phyloP scores from a whole-genome alignment of 2,797 vertebrate genomes.

The Acestrorhynchus altus region DNA sequence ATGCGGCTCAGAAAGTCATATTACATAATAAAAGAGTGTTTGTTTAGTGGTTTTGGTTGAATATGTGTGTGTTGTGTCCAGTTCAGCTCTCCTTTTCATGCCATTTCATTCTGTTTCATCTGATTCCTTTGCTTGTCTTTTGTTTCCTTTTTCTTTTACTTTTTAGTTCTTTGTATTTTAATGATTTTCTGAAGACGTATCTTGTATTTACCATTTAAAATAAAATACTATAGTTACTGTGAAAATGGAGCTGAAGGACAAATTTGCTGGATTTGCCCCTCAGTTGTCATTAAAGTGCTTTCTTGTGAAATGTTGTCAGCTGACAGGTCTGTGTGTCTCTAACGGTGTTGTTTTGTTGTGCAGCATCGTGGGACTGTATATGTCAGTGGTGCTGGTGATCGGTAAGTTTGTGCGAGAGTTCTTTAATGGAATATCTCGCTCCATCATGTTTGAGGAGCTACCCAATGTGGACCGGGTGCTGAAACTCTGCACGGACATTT shows the following conservation, averaged over 20 bases:
- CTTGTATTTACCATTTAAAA: no score
- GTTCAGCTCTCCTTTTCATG: no score
- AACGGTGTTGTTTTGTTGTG: not conserved
- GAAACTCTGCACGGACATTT: slow-evolving; percentile 82
- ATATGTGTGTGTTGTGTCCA: no score
- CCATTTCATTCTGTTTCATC: no score
- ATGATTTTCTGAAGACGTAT: no score
- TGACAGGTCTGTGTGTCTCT: not conserved
- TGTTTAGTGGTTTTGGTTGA: no score
- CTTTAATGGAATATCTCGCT: slow-evolving; percentile 81
- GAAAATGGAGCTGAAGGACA: no score
- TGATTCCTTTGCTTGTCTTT: not conserved
- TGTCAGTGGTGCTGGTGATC: slow-evolving; percentile 80
- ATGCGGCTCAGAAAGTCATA: no score
- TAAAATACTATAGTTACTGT: no score
- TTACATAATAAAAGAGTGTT: no score
- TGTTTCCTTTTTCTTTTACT: not conserved
- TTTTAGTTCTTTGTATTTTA: no score
- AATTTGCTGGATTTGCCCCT: no score
- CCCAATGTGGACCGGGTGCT: slow-evolving; percentile 79
- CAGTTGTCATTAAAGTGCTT: not conserved
- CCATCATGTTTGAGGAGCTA: slow-evolving; percentile 84
- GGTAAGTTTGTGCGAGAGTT: slow-evolving; percentile 84
- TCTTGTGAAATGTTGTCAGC: not conserved
- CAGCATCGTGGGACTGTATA: slow-evolving; percentile 81